phyloP scores from a whole-genome alignment of 2,888 invertebrate species.

The Drosophila monieri region DNA sequence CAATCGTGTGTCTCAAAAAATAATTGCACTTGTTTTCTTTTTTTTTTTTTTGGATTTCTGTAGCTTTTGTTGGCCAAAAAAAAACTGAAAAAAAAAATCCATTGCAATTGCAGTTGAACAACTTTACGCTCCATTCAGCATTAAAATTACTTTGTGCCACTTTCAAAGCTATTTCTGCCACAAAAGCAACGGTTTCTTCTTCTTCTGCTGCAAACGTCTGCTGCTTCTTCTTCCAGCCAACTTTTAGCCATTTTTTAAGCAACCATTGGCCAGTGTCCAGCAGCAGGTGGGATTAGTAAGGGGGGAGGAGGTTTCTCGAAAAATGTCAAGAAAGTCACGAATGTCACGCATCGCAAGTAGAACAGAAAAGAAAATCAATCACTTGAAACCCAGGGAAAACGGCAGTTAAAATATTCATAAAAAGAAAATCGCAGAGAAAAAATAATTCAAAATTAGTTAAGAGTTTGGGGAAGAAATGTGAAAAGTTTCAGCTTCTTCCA shows the following conservation, averaged over 20 bases:
- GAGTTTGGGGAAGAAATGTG: not conserved
- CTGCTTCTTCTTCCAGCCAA: slow-evolving; percentile 2
- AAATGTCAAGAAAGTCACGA: slow-evolving; percentile 55
- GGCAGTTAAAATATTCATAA: not conserved
- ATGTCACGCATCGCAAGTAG: slow-evolving; percentile 18
- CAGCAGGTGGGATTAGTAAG: slow-evolving; percentile 12
- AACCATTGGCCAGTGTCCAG: slow-evolving; percentile 11
- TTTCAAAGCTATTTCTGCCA: slow-evolving; percentile 64
- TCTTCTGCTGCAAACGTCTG: slow-evolving; percentile 19
- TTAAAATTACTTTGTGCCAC: slow-evolving; percentile 78
- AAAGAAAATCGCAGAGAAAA: too few relatives aligned
- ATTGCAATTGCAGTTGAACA: slow-evolving; percentile 73
- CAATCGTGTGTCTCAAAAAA: slow-evolving; percentile 34
- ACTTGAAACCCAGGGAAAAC: not conserved
- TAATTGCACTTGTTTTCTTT: slow-evolving; percentile 47
- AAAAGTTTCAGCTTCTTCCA: too few relatives aligned
- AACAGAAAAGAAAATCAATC: not conserved
- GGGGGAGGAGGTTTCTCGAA: not conserved
- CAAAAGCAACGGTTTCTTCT: slow-evolving; percentile 27
- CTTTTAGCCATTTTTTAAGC: slow-evolving; percentile 14
- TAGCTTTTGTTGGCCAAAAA: slow-evolving; percentile 31
- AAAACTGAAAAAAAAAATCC: slow-evolving; percentile 33
- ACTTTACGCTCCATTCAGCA: slow-evolving; percentile 79
- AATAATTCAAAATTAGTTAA: not conserved
- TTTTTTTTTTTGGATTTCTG: slow-evolving; percentile 39